These are phyloP conservation scores for Leptocoma aspasia DNA, from an alignment of 2,113 vertebrate species.

Conservation along the genomic window DNA sequence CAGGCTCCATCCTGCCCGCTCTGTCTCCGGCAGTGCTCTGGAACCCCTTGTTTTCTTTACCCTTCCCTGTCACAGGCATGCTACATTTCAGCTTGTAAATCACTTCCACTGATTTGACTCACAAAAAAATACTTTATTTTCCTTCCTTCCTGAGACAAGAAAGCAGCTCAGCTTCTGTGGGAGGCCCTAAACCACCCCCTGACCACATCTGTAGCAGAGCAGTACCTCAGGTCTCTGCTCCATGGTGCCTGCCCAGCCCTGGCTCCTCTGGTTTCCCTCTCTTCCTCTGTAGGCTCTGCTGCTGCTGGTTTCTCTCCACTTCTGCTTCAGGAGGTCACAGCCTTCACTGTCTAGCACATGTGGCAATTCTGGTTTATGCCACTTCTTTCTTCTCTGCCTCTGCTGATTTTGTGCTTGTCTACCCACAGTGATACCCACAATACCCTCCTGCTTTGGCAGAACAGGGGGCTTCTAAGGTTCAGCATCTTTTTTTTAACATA, in stretches of 20 bases:
- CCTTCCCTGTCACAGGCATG: background rate
- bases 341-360: rapidly evolving
- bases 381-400: background rate
- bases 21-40: background rate
- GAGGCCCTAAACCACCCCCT: background rate
- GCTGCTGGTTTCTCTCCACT: background rate
- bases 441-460: background rate
- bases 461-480: background rate
- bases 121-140: background rate
- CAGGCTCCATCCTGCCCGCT: rapidly evolving
- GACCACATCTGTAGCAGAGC: rapidly evolving
- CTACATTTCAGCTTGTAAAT: background rate
- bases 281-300: background rate
- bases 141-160: background rate
- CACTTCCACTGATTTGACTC: background rate
- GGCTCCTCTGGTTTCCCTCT: background rate
- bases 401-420: background rate
- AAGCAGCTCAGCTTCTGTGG: background rate
- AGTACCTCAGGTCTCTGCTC: background rate
- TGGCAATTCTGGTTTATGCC: background rate
- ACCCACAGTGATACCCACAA: background rate
- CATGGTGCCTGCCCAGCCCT: rapidly evolving
- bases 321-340: background rate
- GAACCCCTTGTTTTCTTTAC: background rate
- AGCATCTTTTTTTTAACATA: background rate